Evolutionary conservation across 2,888 invertebrate genomes (phyloP), one percentile per base, ranked within the genome.

Genomic region (Lingula anatina): DNA sequence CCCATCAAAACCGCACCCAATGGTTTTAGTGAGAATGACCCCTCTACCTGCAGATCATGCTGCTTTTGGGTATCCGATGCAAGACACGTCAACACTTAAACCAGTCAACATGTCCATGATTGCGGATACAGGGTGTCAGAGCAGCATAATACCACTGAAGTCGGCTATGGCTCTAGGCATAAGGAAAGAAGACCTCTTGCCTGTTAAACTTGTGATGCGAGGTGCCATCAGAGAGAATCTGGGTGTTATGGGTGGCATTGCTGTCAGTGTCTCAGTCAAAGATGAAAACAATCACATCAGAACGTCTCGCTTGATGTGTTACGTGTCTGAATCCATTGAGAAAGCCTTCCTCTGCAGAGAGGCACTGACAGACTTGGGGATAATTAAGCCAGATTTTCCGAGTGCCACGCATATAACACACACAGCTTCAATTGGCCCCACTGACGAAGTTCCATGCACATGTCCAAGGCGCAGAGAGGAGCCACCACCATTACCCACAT

Each of bases 161-260:
- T 26, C 41, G 4, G 54, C 44, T 2, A 44, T 38, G 12, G 46
- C 28, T 25, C 45, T 53, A 4, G 51, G 51, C 28, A 49, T 53
- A n/a, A 25, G 20, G 24, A 26, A 28, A 47, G 23, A 40, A 37
- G 52, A 55, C 28, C 51, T 55, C n/a, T 43, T 52, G 31, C 52
- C 46, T n/a, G 50, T 53, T 20, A 53, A 55, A 26, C 49, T 55
- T 36, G 49, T 50, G 5, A 53, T 55, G 53, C 49, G 49, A 12
- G 53, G 53, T n/a, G 46, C 50, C 18, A 49, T 38, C n/a, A 49
- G 37, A 36, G 48, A 48, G 35, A 43, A 48, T 26, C 39, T 47
- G n/a, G 47, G 47, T 28, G 40, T 47, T 5, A 47, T 47, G 18
- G 52, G 49, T 36, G 52, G 45, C 15, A 26, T 49, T 25, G 48